Base-by-base conservation (phyloP, 35 echinoderm and acorn worm genomes). In the Lytechinus pictus region DNA sequence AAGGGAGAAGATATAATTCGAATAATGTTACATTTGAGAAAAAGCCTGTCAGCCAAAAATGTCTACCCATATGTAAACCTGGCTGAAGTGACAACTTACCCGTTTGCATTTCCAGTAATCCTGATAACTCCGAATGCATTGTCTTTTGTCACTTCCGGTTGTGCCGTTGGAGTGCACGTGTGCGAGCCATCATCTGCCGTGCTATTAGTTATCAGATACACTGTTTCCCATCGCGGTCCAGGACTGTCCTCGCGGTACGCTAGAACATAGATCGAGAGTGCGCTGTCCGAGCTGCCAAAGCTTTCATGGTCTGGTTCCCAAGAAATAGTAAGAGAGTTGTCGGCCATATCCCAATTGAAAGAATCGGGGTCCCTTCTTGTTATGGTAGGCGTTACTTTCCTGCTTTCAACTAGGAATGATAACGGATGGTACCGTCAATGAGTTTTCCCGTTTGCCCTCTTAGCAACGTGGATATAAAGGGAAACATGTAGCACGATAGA, bases 221-320 rank as follows among this genome's bases (percentile, higher is more conserved):
- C 96, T 8, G 28, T 61, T 92, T 97, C 91, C 96, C 96, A 97
- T 4, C 87, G 90, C 19, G 96, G 96, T 5, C 27, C 55, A 24
- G 53, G 11, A 13, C 24, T 24, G 19, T 95, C 96, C 86, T 97
- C 96, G 29, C 66, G 89, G 28, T 97, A 97, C 19, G 66, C 87
- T 24, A 97, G 51, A 5, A 97, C 94, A 52, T 61, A 86, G 21
- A 95, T 91, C 9, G 92, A 28, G 27, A 94, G 54, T 9, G 33
- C 89, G 27, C 27, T 33, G 52, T 29, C 24, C 9, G 58, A 28
- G 94, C 52, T 86, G 21, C 55, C 55, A 57, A 57, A 57, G 44
- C 86, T 88, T 9, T 27, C 27, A 10, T 27, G 61, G 10, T 96
- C 44, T 71, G n/a, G 2, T 27, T 90, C 52, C 95, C 95, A 96